These are phyloP conservation scores for Elephantulus edwardii DNA, from an alignment of 2,113 vertebrate species.

Conservation along the genomic window DNA sequence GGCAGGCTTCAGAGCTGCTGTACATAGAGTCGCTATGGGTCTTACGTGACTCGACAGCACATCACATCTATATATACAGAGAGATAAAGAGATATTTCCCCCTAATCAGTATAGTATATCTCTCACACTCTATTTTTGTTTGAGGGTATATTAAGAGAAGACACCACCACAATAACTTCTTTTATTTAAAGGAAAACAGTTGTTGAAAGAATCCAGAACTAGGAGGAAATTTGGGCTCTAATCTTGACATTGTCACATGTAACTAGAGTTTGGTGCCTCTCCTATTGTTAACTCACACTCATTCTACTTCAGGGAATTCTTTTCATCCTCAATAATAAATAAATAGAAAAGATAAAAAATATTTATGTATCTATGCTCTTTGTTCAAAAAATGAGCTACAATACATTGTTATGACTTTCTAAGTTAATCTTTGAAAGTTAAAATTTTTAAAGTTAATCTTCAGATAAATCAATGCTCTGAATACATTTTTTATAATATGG, in stretches of 20 bases:
- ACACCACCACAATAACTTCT: not conserved
- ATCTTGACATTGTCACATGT: not conserved
- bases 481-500: too few species aligned
- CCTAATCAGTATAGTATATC: not conserved
- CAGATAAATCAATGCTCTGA: not conserved
- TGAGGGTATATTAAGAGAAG: not conserved
- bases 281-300: not conserved
- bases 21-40: too few species aligned
- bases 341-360: not conserved
- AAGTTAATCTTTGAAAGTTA: too few species aligned
- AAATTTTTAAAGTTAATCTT: slow-evolving; percentile 1
- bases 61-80: too few species aligned
- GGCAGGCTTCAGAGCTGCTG: too few species aligned
- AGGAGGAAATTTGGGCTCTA: not conserved
- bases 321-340: not conserved
- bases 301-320: not conserved
- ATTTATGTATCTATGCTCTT: not conserved
- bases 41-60: too few species aligned
- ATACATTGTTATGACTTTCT: not conserved
- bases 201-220: not conserved
- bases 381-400: not conserved
- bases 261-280: not conserved
- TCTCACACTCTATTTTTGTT: not conserved
- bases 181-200: not conserved
- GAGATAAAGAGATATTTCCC: too few species aligned